Evolutionary conservation across 2,888 invertebrate species (phyloP).

Genomic region (Amphipoea oculea): DNA sequence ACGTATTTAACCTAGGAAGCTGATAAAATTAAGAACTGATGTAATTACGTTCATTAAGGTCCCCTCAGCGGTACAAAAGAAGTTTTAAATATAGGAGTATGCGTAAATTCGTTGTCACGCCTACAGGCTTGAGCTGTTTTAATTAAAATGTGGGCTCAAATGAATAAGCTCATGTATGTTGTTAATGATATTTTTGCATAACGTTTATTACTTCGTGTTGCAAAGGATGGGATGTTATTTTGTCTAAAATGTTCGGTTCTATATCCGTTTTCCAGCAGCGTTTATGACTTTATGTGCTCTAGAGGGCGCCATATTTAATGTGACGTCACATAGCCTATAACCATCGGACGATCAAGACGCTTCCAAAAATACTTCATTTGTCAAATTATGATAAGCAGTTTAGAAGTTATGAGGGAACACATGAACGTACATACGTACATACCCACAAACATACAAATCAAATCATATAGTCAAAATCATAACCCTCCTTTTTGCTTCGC

Average conservation of each 20-base stretch:
- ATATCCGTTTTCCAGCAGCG: neutral
- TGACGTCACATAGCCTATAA: neutral
- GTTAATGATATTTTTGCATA: slow-evolving; percentile 59
- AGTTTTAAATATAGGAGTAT: slow-evolving; percentile 64
- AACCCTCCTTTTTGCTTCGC: neutral
- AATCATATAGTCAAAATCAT: neutral
- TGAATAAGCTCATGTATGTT: slow-evolving; percentile 57
- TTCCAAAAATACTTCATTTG: neutral
- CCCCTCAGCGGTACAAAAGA: slow-evolving; percentile 50
- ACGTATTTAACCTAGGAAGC: slow-evolving; percentile 39
- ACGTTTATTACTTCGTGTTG: slow-evolving; percentile 39
- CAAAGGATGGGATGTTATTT: slow-evolving; percentile 33
- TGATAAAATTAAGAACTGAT: slow-evolving; percentile 50
- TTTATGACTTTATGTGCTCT: neutral
- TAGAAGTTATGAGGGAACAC: neutral
- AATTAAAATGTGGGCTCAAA: slow-evolving; percentile 63
- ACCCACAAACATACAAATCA: neutral
- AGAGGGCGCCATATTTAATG: neutral
- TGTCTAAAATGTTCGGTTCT: slow-evolving; percentile 3
- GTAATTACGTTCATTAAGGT: slow-evolving; percentile 54
- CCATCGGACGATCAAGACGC: neutral
- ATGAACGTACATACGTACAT: neutral
- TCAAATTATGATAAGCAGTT: neutral
- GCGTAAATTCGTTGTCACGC: slow-evolving; percentile 51
- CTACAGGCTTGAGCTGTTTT: slow-evolving; percentile 56